Evolutionary conservation across 1,140 invertebrate species (phyloP).

Genomic region (Chionoecetes opilio): DNA sequence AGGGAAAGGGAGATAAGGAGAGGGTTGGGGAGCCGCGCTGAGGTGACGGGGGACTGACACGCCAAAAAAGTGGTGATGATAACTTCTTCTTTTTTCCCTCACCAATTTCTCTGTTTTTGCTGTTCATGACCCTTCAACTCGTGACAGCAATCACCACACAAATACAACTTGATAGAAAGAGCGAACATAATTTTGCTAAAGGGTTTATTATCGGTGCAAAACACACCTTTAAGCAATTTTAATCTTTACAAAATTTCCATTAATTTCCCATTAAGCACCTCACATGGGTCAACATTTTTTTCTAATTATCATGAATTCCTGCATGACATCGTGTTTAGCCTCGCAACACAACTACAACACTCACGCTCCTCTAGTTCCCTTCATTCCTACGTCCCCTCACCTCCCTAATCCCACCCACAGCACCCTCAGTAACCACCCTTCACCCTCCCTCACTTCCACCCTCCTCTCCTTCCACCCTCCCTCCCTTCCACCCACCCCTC

Average conservation of each 20-base stretch:
- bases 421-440: neutral
- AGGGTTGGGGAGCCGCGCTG: neutral
- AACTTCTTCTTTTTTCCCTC: neutral
- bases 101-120: neutral
- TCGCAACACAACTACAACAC: too few relatives aligned
- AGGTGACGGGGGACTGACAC: neutral
- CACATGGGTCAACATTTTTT: neutral
- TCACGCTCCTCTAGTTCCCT: too few relatives aligned
- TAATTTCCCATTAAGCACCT: neutral
- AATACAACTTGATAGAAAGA: neutral
- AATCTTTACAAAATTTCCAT: neutral
- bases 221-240: neutral
- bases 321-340: neutral
- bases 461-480: neutral
- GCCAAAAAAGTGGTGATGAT: too few relatives aligned
- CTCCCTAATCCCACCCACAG: neutral
- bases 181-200: neutral
- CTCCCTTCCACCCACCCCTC: neutral
- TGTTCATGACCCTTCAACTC: neutral
- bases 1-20: neutral
- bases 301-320: too few relatives aligned
- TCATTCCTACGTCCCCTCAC: too few relatives aligned
- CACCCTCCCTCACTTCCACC: neutral
- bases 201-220: neutral
- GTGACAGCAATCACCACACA: neutral